phyloP scores from a whole-genome alignment of 2,113 vertebrate genomes.

The Oceanites oceanicus region DNA sequence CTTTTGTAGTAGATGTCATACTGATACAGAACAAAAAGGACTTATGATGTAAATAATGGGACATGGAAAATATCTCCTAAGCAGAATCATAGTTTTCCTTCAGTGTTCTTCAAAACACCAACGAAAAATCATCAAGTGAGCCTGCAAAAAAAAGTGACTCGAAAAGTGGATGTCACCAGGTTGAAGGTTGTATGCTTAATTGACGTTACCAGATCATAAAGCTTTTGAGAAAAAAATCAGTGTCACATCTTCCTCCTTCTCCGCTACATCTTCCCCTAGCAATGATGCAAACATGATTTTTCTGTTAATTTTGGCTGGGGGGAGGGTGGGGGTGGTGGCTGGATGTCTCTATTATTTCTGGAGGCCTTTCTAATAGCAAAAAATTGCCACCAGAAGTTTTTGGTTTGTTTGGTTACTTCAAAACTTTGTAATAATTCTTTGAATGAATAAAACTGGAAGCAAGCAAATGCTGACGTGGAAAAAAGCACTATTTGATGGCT shows the following conservation, averaged over 20 bases:
- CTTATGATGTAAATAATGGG: neutral
- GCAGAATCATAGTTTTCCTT: neutral
- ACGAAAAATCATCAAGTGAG: neutral
- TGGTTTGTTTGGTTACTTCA: neutral
- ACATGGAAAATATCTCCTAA: neutral
- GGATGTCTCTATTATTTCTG: neutral
- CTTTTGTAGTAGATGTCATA: neutral
- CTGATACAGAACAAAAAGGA: neutral
- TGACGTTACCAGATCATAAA: neutral
- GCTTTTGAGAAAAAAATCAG: neutral
- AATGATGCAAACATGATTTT: neutral
- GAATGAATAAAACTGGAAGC: neutral
- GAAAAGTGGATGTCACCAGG: neutral
- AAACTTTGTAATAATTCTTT: neutral
- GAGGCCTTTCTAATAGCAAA: neutral
- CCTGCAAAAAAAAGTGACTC: neutral
- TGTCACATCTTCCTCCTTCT: neutral
- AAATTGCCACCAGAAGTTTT: neutral
- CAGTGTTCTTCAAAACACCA: neutral
- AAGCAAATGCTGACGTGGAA: neutral
- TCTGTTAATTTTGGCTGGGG: neutral
- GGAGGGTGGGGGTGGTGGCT: no score
- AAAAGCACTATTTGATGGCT: neutral
- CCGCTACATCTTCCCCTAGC: neutral
- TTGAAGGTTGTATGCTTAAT: neutral